Conservation (phyloP, 2,113 vertebrate genomes). For the Xyrauchen texanus region DNA sequence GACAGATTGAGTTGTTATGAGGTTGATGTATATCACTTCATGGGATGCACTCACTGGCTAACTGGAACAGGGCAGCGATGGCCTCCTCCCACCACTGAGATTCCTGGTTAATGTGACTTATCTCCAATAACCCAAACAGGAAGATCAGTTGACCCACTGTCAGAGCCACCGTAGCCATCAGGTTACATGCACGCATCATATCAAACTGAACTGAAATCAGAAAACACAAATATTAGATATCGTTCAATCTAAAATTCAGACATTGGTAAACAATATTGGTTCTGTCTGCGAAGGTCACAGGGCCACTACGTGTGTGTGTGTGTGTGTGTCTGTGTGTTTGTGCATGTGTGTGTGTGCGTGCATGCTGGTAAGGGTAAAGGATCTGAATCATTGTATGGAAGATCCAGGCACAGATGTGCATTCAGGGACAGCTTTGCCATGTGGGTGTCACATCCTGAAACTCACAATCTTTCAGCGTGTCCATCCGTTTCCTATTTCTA, state of each 20-base stretch:
- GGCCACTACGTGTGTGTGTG: no score
- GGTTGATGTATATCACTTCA: no score
- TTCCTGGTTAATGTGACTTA: conserved; percentile 85
- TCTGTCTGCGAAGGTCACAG: no score
- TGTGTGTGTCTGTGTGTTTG: no score
- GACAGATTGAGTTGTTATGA: no score
- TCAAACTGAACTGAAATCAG: conserved; percentile 91
- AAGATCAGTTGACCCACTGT: conserved; percentile 93
- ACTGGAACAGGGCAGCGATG: conserved; percentile 94
- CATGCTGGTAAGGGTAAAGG: neutral
- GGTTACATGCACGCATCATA: conserved; percentile 99
- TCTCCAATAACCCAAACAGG: conserved; percentile 84
- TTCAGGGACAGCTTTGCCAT: conserved; percentile 24
- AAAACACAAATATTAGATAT: conserved; percentile 30
- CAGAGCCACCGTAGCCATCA: conserved; percentile 91
- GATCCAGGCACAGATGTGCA: conserved; percentile 42
- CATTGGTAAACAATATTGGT: no score
- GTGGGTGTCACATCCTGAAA: conserved; percentile 47
- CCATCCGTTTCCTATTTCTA: conserved; percentile 48
- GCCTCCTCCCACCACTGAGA: conserved; percentile 99
- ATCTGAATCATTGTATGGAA: conserved; percentile 35
- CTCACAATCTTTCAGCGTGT: conserved; percentile 44
- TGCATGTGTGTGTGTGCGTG: no score
- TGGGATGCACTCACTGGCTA: conserved; percentile 87
- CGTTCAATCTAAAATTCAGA: no score